phyloP scores from a whole-genome alignment of 30 jellyfish, hydroid and myxozoan species.

The Hydra vulgaris region DNA sequence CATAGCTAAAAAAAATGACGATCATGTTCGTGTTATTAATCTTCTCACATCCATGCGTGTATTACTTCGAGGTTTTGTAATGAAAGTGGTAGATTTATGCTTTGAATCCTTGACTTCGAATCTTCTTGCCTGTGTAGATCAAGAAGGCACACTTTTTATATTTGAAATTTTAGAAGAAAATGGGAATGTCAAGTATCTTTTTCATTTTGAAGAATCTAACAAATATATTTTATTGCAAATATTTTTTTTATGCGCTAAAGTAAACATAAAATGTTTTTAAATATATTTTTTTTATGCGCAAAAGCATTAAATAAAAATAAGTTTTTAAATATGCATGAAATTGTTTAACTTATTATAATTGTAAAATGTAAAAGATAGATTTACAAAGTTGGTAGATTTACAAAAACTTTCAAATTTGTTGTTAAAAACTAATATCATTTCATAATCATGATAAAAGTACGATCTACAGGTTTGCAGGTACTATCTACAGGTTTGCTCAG shows the following conservation, averaged over 20 bases:
- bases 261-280: neutral
- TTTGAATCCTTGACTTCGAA: conserved; percentile 58
- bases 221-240: neutral
- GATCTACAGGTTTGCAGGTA: too few relatives aligned
- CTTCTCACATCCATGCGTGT: conserved; percentile 71
- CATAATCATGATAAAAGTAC: too few relatives aligned
- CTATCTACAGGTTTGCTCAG: too few relatives aligned
- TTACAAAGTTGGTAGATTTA: too few relatives aligned
- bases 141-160: conserved; percentile 46
- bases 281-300: too few relatives aligned
- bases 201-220: neutral
- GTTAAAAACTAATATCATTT: too few relatives aligned
- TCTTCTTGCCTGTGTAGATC: conserved; percentile 75
- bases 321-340: too few relatives aligned
- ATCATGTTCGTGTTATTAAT: conserved; percentile 64
- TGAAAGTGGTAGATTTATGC: conserved; percentile 47
- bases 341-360: too few relatives aligned
- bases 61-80: conserved; percentile 53
- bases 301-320: too few relatives aligned
- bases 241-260: neutral
- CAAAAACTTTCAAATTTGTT: too few relatives aligned
- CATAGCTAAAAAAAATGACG: conserved; percentile 42
- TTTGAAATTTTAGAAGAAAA: conserved; percentile 40
- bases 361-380: too few relatives aligned
- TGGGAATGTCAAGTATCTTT: conserved; percentile 71